Base-by-base conservation (phyloP, 2,113 vertebrate species). In the Syngnathus typhle region DNA sequence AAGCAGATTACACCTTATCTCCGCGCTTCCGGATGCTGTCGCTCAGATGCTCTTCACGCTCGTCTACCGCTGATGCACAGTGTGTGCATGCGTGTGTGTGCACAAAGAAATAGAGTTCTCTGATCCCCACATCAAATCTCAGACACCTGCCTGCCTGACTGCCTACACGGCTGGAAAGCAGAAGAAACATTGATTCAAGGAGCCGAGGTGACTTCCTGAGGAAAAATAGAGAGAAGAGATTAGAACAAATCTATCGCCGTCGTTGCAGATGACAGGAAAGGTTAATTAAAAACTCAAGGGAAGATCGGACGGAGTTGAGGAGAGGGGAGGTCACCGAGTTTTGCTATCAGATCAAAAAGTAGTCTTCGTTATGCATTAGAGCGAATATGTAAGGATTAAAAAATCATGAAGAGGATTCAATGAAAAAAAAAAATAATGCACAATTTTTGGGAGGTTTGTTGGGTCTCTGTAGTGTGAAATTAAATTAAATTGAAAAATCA, bases 1-100 rank as follows among this genome's bases (percentile, higher is more conserved):
- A 77, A 70, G 59, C 83, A 87, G 88, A 89, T 89, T 86, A 88
- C 36, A 51, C 73, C 81, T 88, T 92, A 89, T 91, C 89, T 85
- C 77, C 2, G 36, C 72, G 74, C 76, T 84, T 84, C 84, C 72
- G 77, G 79, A 79, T 68, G 75, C 86, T 87, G 89, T 87, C 86
- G 84, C 80, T 87, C 84, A 71, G 63, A 82, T 70, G 74, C 80
- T 82, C 72, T 80, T 81, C 79, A 79, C 58, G 73, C 79, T 82
- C 21, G 63, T 79, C 76, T 82, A 79, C 77, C 72, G 76, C 83
- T 65, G 61, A 80, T 72, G 72, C 71, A 67, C 43, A 5, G 44
- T 18, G 44, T 47, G 44, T 18, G 44, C 52, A 52, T 70, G 71
- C 69, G 72, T 47, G 41, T 58, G 38, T 8, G 65, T 12, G 52